Evolutionary conservation across 2,888 invertebrate species (phyloP), one percentile per base, ranked within the genome.

Genomic region (Scrobipalpa atriplicella): DNA sequence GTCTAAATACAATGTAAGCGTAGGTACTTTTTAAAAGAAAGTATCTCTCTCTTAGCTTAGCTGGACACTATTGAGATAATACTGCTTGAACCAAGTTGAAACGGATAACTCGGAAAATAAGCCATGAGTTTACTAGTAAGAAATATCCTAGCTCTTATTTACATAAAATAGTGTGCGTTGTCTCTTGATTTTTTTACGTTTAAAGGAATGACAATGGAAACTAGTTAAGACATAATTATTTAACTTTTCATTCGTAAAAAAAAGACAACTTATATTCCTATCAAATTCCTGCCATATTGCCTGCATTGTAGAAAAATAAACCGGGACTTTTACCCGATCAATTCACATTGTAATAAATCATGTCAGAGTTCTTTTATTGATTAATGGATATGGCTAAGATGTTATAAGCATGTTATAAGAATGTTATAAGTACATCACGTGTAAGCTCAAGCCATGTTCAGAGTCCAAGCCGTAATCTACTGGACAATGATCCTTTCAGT

Each of bases 381-480:
- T 61, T 61, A 61, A 61, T 61, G 61, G 61, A 39, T 61, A 39
- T 58, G 58, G 16, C 36, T 58, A 58, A 58, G 18, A 52, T 21
- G 52, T 52, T 51, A 16, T 65, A 67, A 51, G 16, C 51, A 18
- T 29, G 29, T n/a, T n/a, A n/a, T n/a, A n/a, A n/a, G 43, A n/a
- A 43, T n/a, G n/a, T 47, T 47, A 47, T 47, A 47, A 16, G 58
- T 58, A 41, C 16, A 61, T 41, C 16, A 65, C 65, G 66, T 69
- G 68, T 72, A 69, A 71, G 71, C 72, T 72, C 69, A 68, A 74
- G 29, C 61, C 61, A 61, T 61, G 61, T 61, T 39, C 39, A 3
- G 38, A 19, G 41, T 61, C 10, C 19, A 61, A 10, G 3, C 19
- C 19, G 61, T 61, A 61, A 39, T 61, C 39, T 61, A 41, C 61